phyloP scores from a whole-genome alignment of 1,140 invertebrate genomes.

The Tetraneura akinire region DNA sequence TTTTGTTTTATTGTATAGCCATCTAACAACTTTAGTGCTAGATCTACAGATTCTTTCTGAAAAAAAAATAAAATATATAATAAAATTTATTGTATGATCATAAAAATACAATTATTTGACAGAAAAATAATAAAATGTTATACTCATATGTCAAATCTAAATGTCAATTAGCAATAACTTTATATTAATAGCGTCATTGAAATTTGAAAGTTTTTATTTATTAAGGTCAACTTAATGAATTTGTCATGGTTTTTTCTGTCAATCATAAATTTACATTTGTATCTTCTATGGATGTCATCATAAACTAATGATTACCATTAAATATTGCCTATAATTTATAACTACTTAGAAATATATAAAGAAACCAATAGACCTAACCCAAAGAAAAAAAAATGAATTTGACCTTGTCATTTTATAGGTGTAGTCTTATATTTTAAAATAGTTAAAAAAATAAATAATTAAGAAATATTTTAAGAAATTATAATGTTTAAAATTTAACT shows the following conservation, averaged over 20 bases:
- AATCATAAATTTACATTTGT: neutral
- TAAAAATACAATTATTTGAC: neutral
- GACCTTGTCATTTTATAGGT: neutral
- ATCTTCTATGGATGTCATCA: neutral
- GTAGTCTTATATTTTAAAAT: too few relatives aligned
- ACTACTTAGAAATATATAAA: neutral
- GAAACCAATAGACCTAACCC: neutral
- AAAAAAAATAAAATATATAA: constrained; percentile 55
- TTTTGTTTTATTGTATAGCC: constrained; percentile 79
- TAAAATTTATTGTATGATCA: neutral
- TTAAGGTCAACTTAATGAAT: neutral
- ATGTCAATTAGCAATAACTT: neutral
- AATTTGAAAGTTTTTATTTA: neutral
- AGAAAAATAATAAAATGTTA: neutral
- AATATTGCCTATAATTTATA: neutral
- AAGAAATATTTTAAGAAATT: too few relatives aligned
- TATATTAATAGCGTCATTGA: neutral
- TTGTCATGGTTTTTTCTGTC: neutral
- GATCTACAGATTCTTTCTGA: constrained; percentile 87
- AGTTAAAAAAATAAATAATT: too few relatives aligned
- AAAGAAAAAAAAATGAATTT: neutral
- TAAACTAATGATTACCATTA: neutral
- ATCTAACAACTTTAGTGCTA: constrained; percentile 92
- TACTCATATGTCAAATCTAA: neutral
- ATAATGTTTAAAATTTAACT: too few relatives aligned